Evolutionary conservation across 2,797 vertebrate genomes (phyloP).

Genomic region (Phrynocephalus guinanensis): DNA sequence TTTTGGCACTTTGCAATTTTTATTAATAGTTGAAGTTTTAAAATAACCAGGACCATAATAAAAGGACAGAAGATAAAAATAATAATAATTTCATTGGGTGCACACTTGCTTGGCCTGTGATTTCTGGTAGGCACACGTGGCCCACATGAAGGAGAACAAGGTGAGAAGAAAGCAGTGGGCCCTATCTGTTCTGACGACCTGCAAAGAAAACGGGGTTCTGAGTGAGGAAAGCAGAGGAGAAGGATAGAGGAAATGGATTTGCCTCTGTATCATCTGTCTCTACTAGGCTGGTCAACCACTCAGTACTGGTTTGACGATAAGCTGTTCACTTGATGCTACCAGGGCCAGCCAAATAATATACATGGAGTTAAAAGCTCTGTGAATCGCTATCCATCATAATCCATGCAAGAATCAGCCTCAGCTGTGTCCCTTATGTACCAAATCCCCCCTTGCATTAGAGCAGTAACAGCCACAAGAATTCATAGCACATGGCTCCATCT

Average conservation of each 20-base stretch:
- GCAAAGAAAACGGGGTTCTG: neutral
- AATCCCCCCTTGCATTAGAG: too few species aligned
- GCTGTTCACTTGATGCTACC: neutral
- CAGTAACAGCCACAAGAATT: too few species aligned
- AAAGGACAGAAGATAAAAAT: neutral
- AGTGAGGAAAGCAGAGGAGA: neutral
- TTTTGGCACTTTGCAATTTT: slow-evolving; percentile 58
- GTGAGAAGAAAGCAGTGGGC: neutral
- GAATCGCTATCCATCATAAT: neutral
- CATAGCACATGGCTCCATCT: too few species aligned
- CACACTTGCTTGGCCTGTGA: rapidly evolving
- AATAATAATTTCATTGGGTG: neutral
- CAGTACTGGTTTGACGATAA: neutral
- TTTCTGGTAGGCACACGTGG: neutral
- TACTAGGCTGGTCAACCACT: neutral
- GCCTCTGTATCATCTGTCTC: rapidly evolving
- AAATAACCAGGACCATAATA: neutral
- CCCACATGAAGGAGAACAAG: too few species aligned
- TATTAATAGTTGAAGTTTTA: slow-evolving; percentile 56
- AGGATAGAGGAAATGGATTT: neutral
- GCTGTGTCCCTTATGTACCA: neutral
- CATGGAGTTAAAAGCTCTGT: neutral
- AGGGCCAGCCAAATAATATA: too few species aligned
- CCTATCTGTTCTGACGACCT: neutral
- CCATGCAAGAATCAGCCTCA: neutral